Conservation (phyloP, 2,113 vertebrate species). For the Brachypteracias leptosomus region DNA sequence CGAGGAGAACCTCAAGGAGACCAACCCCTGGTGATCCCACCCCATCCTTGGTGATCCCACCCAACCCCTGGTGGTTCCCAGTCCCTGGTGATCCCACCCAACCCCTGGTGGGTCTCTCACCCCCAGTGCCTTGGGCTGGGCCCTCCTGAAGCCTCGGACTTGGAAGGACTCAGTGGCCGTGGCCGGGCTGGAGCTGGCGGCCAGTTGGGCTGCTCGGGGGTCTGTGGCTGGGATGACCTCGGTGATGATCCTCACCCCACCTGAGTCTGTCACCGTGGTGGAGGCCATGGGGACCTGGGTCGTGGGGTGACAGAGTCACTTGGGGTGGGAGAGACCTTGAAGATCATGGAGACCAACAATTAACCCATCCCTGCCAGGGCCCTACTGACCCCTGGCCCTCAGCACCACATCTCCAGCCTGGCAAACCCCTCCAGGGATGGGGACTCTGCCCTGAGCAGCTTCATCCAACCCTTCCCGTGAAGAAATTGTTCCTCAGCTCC, state of each 20-base stretch:
- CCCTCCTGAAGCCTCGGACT: not conserved
- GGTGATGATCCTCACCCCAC: constrained; percentile 28
- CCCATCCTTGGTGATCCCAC: no score
- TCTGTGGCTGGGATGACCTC: constrained; percentile 26
- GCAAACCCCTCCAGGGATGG: not conserved
- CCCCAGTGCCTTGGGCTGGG: constrained; percentile 50
- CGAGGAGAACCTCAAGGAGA: not conserved
- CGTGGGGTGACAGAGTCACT: no score
- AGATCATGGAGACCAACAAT: not conserved
- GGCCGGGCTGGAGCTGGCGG: accelerated
- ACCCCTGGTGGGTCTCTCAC: not conserved
- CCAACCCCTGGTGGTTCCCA: accelerated
- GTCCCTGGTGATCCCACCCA: not conserved
- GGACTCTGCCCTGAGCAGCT: no score
- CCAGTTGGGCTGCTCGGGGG: not conserved
- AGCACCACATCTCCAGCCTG: not conserved
- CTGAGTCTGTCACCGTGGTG: not conserved
- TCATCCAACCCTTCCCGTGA: no score
- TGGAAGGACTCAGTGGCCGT: not conserved
- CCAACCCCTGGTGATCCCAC: not conserved
- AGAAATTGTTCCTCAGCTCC: no score
- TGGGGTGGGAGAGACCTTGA: not conserved
- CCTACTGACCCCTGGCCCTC: not conserved
- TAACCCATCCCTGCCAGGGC: no score
- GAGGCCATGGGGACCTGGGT: not conserved